Evolutionary conservation across 1,140 invertebrate species (phyloP).

Genomic region (Neuroterus valhalla): DNA sequence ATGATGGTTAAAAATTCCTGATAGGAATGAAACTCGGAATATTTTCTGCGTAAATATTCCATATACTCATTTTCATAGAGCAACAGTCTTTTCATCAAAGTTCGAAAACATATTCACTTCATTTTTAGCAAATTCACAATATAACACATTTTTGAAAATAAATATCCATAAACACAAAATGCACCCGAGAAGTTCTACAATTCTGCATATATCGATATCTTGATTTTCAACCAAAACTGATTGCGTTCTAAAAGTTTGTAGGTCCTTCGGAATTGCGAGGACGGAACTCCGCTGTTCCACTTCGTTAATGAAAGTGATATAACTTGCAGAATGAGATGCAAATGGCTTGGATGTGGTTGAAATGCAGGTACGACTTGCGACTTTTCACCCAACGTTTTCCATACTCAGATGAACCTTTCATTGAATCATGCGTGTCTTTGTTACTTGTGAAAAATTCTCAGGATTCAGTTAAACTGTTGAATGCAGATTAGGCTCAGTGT

Average conservation of each 20-base stretch:
- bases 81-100: too few relatives aligned
- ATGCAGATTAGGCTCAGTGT: neutral
- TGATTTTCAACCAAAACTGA: neutral
- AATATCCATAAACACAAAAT: too few relatives aligned
- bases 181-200: too few relatives aligned
- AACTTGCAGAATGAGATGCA: slow-evolving; percentile 60
- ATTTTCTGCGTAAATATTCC: too few relatives aligned
- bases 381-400: slow-evolving; percentile 49
- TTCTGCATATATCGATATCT: neutral
- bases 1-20: too few relatives aligned
- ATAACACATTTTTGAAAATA: too few relatives aligned
- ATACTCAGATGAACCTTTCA: slow-evolving; percentile 42
- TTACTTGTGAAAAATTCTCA: neutral
- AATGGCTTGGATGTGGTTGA: slow-evolving; percentile 56
- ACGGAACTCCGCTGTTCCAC: slow-evolving; percentile 51
- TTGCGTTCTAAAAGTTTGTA: neutral
- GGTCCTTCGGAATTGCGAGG: slow-evolving; percentile 5
- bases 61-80: too few relatives aligned
- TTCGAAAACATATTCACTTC: too few relatives aligned
- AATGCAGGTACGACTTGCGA: slow-evolving; percentile 49
- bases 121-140: too few relatives aligned
- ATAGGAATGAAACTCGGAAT: too few relatives aligned
- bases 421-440: slow-evolving; percentile 44
- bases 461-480: neutral
- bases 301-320: slow-evolving; percentile 63